Evolutionary conservation across 2,113 vertebrate genomes (phyloP).

Genomic region (Bagarius yarrelli): DNA sequence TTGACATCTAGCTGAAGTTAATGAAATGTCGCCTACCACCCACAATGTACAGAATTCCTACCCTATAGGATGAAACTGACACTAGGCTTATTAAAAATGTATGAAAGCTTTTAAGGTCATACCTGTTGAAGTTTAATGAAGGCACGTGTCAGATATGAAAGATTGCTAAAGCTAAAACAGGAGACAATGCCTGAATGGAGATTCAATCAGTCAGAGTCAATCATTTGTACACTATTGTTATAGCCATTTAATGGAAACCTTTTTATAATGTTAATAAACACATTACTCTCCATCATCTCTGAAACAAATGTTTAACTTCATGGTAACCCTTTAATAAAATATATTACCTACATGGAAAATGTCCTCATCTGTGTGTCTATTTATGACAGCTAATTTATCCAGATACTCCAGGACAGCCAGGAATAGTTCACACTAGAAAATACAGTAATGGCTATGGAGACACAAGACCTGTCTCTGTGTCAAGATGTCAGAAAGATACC

Average conservation of each 20-base stretch:
- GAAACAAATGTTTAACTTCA: conserved; percentile 3
- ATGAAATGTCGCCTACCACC: neutral
- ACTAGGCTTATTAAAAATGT: neutral
- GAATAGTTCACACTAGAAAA: conserved; percentile 11
- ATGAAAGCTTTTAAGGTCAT: conserved; percentile 5
- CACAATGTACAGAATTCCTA: neutral
- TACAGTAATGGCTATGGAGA: conserved; percentile 3
- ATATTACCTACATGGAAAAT: neutral
- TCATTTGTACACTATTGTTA: neutral
- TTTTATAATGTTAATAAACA: conserved; percentile 10
- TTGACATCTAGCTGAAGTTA: neutral
- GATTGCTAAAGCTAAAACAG: neutral
- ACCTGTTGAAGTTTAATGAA: conserved; percentile 9
- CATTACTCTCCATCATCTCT: conserved; percentile 12
- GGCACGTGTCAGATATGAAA: neutral
- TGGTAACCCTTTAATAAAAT: neutral
- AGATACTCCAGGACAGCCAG: conserved; percentile 3
- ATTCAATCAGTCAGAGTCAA: neutral
- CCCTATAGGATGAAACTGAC: neutral
- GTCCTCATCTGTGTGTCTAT: neutral
- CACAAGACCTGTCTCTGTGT: neutral
- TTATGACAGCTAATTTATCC: conserved; percentile 10
- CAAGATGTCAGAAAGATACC: conserved; percentile 1
- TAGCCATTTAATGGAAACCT: neutral
- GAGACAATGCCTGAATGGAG: neutral